Evolutionary conservation across 2,888 invertebrate genomes (phyloP).

Genomic region (Drosophila macrothrix): DNA sequence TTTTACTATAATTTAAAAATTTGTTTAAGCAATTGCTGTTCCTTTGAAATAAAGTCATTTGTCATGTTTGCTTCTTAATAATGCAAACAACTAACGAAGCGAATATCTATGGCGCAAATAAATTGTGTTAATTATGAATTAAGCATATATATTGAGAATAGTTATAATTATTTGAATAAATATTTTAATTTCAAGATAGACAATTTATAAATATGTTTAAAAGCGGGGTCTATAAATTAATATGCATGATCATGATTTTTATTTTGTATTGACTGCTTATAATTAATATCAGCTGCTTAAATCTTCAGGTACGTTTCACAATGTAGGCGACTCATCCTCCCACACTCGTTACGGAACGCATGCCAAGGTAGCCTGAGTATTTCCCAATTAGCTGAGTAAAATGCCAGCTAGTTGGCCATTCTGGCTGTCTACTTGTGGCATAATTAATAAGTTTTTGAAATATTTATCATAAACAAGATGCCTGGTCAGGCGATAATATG

Average conservation of each 20-base stretch:
- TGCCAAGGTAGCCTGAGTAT: constrained; percentile 33
- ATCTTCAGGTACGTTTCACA: constrained; percentile 19
- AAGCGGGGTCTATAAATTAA: constrained; percentile 24
- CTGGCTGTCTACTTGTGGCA: constrained; percentile 70
- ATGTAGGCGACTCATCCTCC: constrained; percentile 41
- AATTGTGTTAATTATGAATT: not conserved
- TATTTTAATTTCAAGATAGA: not conserved
- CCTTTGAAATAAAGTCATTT: not conserved
- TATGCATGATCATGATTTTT: constrained; percentile 45
- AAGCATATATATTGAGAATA: not conserved
- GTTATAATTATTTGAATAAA: not conserved
- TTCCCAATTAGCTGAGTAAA: constrained; percentile 72
- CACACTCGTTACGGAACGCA: constrained; percentile 38
- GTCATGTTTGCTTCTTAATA: not conserved
- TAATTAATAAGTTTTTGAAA: constrained; percentile 77
- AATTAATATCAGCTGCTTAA: constrained; percentile 27
- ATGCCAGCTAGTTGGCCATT: constrained; percentile 45
- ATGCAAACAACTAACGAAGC: not conserved
- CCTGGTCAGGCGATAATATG: constrained; percentile 63
- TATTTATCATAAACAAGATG: constrained; percentile 77
- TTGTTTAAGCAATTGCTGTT: not conserved
- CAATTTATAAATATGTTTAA: not conserved
- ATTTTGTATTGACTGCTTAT: constrained; percentile 17
- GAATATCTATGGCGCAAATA: not conserved
- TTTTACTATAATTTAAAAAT: not conserved